Evolutionary conservation across 2,797 vertebrate genomes (phyloP).

Genomic region (Allobates femoralis): DNA sequence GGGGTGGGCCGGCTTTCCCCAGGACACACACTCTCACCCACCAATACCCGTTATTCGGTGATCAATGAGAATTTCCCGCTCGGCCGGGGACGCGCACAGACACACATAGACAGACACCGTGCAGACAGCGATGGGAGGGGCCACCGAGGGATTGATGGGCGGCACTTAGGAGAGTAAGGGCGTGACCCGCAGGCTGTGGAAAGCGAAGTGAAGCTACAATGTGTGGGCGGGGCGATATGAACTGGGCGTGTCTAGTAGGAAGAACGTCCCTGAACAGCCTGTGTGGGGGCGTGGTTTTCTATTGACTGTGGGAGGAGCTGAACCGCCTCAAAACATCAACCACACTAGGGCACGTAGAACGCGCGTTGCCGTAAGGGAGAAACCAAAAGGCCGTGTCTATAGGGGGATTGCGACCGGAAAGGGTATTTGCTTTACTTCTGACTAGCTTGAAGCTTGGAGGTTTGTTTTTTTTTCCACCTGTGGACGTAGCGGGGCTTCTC

Average conservation of each 20-base stretch:
- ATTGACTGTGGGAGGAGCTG: neutral
- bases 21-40: neutral
- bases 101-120: conserved; percentile 44
- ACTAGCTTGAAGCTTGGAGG: too few relatives aligned
- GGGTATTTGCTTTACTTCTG: neutral
- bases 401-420: neutral
- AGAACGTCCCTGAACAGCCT: neutral
- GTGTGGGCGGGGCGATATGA: neutral
- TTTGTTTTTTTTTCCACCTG: neutral
- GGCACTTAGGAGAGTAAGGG: neutral
- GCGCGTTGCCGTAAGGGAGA: conserved; percentile 34
- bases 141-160: conserved; percentile 34
- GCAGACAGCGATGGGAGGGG: conserved; percentile 55
- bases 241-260: neutral
- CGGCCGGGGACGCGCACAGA: conserved; percentile 28
- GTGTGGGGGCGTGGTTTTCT: neutral
- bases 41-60: conserved; percentile 41
- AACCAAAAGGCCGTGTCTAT: conserved; percentile 11
- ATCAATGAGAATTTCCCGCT: conserved; percentile 54
- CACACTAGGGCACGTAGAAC: conserved; percentile 39
- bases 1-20: neutral
- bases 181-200: neutral
- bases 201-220: neutral
- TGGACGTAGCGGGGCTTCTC: neutral
- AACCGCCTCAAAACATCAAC: conserved; percentile 50